Evolutionary conservation across 2,113 vertebrate species (phyloP).

Genomic region (Oreochromis tanganicae): DNA sequence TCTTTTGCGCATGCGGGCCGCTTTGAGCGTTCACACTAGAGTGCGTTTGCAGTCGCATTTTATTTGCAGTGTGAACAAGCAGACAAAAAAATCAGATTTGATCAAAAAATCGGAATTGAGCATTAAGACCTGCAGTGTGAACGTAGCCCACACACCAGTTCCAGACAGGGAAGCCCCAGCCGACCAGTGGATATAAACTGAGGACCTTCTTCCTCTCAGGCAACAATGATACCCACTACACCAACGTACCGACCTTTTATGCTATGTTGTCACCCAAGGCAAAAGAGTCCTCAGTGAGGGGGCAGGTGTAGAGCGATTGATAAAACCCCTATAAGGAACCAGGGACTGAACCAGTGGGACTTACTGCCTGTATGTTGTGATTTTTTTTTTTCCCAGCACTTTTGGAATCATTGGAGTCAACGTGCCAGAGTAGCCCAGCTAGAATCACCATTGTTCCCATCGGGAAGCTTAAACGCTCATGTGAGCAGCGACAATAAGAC

Average conservation of each 20-base stretch:
- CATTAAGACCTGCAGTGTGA: too few relatives aligned
- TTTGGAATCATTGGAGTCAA: background rate
- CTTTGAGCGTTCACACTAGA: too few relatives aligned
- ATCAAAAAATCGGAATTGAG: too few relatives aligned
- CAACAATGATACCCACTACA: background rate
- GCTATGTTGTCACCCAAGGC: background rate
- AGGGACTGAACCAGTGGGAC: background rate
- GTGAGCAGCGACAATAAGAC: background rate
- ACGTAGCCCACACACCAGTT: background rate
- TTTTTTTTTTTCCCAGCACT: background rate
- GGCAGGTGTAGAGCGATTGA: background rate
- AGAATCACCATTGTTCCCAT: background rate
- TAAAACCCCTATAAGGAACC: background rate
- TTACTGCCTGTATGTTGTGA: background rate
- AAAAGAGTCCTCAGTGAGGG: background rate
- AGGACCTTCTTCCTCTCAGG: background rate
- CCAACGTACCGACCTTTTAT: background rate
- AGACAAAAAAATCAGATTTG: too few relatives aligned
- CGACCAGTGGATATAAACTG: background rate
- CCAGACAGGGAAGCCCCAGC: background rate
- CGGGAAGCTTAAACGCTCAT: background rate
- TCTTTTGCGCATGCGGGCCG: too few relatives aligned
- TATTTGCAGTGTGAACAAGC: too few relatives aligned
- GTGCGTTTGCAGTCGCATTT: too few relatives aligned
- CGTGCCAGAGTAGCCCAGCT: background rate